A percentile compares a stretch with the other conserved stretches of the same genome.
Conservation (phyloP, 2,797 vertebrate species). For the Anniella stebbinsi region DNA sequence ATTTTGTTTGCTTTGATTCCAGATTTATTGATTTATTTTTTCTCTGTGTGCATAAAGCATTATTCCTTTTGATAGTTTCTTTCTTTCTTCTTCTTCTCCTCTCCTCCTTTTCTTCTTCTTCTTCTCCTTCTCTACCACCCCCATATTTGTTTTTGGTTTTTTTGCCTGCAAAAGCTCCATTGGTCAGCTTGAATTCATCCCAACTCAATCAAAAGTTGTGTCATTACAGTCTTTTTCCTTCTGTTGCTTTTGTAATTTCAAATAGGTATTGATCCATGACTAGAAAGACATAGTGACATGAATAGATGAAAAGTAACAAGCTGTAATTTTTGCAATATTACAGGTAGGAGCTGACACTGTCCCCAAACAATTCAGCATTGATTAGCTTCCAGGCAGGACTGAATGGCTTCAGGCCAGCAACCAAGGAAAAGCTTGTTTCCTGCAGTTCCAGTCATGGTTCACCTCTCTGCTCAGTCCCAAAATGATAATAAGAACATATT, state of each 20-base stretch:
- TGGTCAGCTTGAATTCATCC: conserved; percentile 4
- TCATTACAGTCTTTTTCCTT: conserved; percentile 32
- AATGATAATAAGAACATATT: neutral
- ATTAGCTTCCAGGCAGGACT: conserved; percentile 4
- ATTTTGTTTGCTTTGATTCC: neutral
- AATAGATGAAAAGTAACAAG: conserved; percentile 33
- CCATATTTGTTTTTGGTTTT: neutral
- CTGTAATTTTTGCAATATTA: conserved; percentile 24
- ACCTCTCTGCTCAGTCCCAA: neutral
- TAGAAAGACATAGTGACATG: conserved; percentile 16
- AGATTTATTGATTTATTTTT: neutral
- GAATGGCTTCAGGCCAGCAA: conserved; percentile 3
- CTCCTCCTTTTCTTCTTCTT: neutral
- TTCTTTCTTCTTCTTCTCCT: no score
- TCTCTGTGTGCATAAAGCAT: conserved; percentile 27
- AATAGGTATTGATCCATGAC: conserved; percentile 30
- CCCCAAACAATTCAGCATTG: conserved; percentile 11
- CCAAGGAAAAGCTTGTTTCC: neutral
- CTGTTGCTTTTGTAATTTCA: conserved; percentile 53
- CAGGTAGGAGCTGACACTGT: conserved; percentile 7
- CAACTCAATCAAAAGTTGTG: neutral
- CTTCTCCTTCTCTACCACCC: neutral
- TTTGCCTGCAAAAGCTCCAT: conserved; percentile 12
- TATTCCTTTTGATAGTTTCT: conserved; percentile 4
- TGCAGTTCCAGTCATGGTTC: neutral